These are phyloP conservation scores for Electrona antarctica DNA, from an alignment of 2,113 vertebrate species.

Conservation along the genomic window DNA sequence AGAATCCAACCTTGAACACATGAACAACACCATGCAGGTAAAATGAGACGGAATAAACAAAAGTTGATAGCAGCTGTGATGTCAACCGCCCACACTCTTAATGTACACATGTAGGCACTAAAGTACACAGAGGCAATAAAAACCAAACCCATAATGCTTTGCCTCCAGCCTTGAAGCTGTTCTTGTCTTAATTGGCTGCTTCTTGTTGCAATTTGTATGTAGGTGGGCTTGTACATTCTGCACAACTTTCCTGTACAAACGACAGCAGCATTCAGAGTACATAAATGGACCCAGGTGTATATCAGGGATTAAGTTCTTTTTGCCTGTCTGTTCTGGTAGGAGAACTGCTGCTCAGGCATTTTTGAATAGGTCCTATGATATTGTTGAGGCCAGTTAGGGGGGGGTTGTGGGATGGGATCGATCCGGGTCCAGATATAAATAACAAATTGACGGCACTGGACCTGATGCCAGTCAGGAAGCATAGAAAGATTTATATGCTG, in stretches of 20 bases:
- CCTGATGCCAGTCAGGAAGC: conserved; percentile 42
- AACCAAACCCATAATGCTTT: background rate
- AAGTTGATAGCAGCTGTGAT: background rate
- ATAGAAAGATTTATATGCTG: conserved; percentile 49
- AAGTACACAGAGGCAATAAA: conserved; percentile 4
- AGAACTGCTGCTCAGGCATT: conserved; percentile 44
- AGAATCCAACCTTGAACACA: background rate
- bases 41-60: background rate
- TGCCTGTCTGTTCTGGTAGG: conserved; percentile 15
- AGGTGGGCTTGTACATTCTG: conserved; percentile 21
- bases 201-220: conserved; percentile 34
- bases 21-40: background rate
- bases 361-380: conserved; percentile 61
- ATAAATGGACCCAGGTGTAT: conserved; percentile 37
- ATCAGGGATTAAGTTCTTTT: conserved; percentile 48
- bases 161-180: conserved; percentile 8
- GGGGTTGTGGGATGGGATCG: conserved; percentile 53
- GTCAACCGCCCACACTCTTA: background rate
- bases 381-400: conserved; percentile 54
- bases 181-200: conserved; percentile 15
- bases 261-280: conserved; percentile 25
- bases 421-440: conserved; percentile 60
- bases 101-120: background rate
- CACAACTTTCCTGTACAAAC: conserved; percentile 34
- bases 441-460: conserved; percentile 34